These are phyloP conservation scores for Schizotus pectinicornis DNA, from an alignment of 2,888 invertebrate species.

Conservation along the genomic window DNA sequence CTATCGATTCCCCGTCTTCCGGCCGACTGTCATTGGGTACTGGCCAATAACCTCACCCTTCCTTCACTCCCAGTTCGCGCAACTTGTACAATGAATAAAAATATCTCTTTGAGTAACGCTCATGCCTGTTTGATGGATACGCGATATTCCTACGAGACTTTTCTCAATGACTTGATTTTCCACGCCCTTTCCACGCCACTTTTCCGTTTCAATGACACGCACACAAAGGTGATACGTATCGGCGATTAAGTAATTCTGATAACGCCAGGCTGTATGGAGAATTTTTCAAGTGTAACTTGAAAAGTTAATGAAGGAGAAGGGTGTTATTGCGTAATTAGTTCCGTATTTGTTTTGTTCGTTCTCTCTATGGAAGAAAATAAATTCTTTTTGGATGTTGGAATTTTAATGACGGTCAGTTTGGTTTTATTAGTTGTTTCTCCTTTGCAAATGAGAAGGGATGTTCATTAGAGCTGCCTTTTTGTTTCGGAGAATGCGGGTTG, in stretches of 20 bases:
- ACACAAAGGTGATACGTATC: no score
- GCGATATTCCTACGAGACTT: background rate
- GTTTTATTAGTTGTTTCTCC: slow-evolving; percentile 25
- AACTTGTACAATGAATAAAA: slow-evolving; percentile 42
- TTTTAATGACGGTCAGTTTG: slow-evolving; percentile 27
- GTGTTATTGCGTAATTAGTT: slow-evolving; percentile 17
- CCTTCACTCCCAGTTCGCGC: slow-evolving; percentile 27
- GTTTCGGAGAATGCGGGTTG: slow-evolving; percentile 15
- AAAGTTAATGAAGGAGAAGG: background rate
- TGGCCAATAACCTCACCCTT: slow-evolving; percentile 43
- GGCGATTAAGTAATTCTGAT: no score
- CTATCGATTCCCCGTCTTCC: slow-evolving; percentile 46
- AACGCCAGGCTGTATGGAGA: no score
- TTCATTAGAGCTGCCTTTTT: slow-evolving; percentile 35
- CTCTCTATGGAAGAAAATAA: slow-evolving; percentile 15
- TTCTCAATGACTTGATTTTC: no score
- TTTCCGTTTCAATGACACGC: no score
- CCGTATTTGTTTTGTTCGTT: background rate
- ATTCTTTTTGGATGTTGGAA: slow-evolving; percentile 21
- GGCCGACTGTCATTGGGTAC: slow-evolving; percentile 43
- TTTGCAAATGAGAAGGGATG: slow-evolving; percentile 26
- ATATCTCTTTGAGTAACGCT: slow-evolving; percentile 30
- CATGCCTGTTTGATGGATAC: slow-evolving; percentile 24
- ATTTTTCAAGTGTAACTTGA: no score
- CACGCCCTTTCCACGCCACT: no score